phyloP scores from a whole-genome alignment of 2,113 vertebrate genomes.

The Catharus bicknelli region DNA sequence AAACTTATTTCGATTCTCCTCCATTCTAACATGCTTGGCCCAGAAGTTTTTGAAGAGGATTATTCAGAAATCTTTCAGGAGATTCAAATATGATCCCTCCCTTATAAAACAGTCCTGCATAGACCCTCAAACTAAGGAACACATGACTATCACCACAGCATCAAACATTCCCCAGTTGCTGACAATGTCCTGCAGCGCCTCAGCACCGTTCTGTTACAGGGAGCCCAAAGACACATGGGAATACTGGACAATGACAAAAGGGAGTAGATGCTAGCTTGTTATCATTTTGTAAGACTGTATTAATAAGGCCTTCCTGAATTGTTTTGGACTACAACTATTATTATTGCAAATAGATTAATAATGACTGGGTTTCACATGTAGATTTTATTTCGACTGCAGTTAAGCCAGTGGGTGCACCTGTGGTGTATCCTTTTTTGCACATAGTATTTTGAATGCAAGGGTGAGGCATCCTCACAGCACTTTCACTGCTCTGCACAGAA shows the following conservation, averaged over 20 bases:
- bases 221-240: not conserved
- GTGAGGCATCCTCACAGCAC: not conserved
- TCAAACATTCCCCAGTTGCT: accelerated
- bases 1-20: not conserved
- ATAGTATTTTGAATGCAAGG: accelerated
- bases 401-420: not conserved
- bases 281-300: not conserved
- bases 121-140: not conserved
- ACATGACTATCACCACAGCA: not conserved
- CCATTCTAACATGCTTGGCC: not conserved
- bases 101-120: not conserved
- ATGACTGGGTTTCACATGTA: not conserved
- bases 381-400: not conserved
- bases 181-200: accelerated
- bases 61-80: not conserved
- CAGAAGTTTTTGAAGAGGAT: not conserved
- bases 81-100: not conserved
- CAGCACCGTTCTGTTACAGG: accelerated
- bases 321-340: not conserved
- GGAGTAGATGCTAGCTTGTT: accelerated
- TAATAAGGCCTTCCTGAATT: not conserved
- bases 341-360: not conserved
- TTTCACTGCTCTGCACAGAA: not conserved
- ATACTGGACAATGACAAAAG: accelerated
- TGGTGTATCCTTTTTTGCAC: not conserved